These are phyloP conservation scores for Notodonta dromedarius DNA, from an alignment of 2,888 invertebrate species.

Conservation along the genomic window DNA sequence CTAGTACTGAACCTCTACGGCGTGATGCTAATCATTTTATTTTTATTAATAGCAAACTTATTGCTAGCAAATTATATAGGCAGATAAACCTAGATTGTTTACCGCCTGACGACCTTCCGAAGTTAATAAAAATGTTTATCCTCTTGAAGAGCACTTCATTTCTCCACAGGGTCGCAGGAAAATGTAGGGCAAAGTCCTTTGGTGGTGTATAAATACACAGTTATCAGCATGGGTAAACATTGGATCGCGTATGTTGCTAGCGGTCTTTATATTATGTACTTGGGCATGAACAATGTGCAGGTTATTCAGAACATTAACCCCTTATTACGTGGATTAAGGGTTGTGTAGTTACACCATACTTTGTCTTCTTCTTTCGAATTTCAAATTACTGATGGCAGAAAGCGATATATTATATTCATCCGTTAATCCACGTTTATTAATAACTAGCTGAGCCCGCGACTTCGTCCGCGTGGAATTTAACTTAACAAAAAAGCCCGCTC, in stretches of 20 bases:
- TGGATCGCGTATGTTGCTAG: not conserved
- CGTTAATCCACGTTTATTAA: too few relatives aligned
- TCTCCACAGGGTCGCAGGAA: conserved; percentile 32
- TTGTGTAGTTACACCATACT: too few relatives aligned
- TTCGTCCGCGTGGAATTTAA: too few relatives aligned
- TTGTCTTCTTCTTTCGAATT: too few relatives aligned
- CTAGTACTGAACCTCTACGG: too few relatives aligned
- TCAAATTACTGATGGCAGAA: too few relatives aligned
- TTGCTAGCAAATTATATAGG: not conserved
- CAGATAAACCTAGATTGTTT: not conserved
- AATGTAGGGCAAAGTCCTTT: conserved; percentile 33
- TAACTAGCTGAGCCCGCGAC: too few relatives aligned
- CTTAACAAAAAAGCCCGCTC: too few relatives aligned
- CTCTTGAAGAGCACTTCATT: conserved; percentile 19
- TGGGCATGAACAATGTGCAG: not conserved
- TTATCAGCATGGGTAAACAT: not conserved
- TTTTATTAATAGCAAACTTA: too few relatives aligned
- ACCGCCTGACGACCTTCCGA: not conserved
- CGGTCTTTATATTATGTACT: not conserved
- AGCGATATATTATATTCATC: too few relatives aligned
- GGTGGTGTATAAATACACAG: conserved; percentile 19
- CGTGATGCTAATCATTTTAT: too few relatives aligned
- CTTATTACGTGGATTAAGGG: too few relatives aligned
- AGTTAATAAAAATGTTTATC: not conserved
- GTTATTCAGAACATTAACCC: not conserved